These are phyloP conservation scores for Flexamia atlantica DNA, from an alignment of 2,888 invertebrate species.

Conservation along the genomic window DNA sequence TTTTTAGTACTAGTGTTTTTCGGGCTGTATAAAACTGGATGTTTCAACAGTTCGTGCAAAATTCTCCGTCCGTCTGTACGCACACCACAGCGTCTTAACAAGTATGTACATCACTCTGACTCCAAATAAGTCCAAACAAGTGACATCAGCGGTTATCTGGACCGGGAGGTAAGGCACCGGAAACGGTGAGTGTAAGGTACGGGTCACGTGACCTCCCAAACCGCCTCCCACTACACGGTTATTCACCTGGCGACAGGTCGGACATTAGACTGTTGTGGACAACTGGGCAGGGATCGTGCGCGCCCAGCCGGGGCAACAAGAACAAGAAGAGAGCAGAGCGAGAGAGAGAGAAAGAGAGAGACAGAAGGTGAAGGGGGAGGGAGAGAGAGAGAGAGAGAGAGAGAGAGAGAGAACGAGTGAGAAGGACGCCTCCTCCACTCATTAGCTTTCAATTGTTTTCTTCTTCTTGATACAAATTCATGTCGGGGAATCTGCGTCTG, in stretches of 20 bases:
- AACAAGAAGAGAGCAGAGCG: not conserved
- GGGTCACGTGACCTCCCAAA: conserved; percentile 55
- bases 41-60: too few relatives aligned
- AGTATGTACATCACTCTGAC: too few relatives aligned
- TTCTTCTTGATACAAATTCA: conserved; percentile 48
- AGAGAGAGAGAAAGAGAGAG: conserved; percentile 21
- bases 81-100: too few relatives aligned
- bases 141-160: too few relatives aligned
- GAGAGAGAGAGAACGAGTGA: conserved; percentile 6
- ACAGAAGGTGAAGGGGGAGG: not conserved
- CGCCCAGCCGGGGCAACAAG: conserved; percentile 2
- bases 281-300: not conserved
- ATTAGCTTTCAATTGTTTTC: conserved; percentile 53
- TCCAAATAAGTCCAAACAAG: too few relatives aligned
- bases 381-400: not conserved
- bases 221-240: conserved; percentile 45
- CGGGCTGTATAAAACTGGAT: too few relatives aligned
- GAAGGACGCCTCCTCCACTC: conserved; percentile 37
- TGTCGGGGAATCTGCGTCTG: conserved; percentile 37
- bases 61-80: too few relatives aligned
- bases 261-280: conserved; percentile 28
- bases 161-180: conserved; percentile 23
- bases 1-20: too few relatives aligned
- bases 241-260: conserved; percentile 38
- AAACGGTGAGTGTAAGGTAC: conserved; percentile 50